Conservation (phyloP, 2,888 invertebrate genomes). For the Maniola hyperantus region DNA sequence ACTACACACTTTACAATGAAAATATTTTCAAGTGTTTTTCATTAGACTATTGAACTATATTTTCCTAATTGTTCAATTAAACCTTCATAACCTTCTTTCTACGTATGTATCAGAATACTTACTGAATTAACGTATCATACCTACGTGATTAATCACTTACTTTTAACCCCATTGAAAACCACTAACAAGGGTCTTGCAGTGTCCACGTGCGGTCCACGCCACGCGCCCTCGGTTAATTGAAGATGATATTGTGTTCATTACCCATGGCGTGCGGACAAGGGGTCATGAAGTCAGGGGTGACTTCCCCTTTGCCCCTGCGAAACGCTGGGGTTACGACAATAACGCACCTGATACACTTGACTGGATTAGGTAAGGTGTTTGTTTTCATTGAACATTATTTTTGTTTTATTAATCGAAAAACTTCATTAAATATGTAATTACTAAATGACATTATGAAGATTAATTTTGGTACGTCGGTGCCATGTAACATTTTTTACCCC, state of each 20-base stretch:
- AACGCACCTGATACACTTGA: slow-evolving; percentile 48
- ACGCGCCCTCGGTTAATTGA: slow-evolving; percentile 68
- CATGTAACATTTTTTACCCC: slow-evolving; percentile 19
- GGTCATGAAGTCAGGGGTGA: slow-evolving; percentile 70
- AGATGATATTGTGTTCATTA: slow-evolving; percentile 58
- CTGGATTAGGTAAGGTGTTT: slow-evolving; percentile 21
- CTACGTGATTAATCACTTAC: neutral
- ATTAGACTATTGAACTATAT: neutral
- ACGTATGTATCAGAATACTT: neutral
- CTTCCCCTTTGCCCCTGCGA: slow-evolving; percentile 42
- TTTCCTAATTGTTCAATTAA: neutral
- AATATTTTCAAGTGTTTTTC: neutral
- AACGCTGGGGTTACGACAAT: slow-evolving; percentile 42
- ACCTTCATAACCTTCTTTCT: neutral
- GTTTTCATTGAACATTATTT: slow-evolving; percentile 8
- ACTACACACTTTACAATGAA: neutral
- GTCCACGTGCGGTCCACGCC: slow-evolving; percentile 75
- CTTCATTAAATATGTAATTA: neutral
- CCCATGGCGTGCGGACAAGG: slow-evolving; percentile 53
- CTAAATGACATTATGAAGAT: slow-evolving; percentile 6
- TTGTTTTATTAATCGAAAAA: neutral
- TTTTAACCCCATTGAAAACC: slow-evolving; percentile 11
- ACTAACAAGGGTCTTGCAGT: slow-evolving; percentile 22
- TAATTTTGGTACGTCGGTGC: slow-evolving; percentile 2
- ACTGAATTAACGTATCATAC: neutral